Evolutionary conservation across 2,797 vertebrate genomes (phyloP), one percentile per base, ranked within the genome.

Genomic region (Urocyon cinereoargenteus): DNA sequence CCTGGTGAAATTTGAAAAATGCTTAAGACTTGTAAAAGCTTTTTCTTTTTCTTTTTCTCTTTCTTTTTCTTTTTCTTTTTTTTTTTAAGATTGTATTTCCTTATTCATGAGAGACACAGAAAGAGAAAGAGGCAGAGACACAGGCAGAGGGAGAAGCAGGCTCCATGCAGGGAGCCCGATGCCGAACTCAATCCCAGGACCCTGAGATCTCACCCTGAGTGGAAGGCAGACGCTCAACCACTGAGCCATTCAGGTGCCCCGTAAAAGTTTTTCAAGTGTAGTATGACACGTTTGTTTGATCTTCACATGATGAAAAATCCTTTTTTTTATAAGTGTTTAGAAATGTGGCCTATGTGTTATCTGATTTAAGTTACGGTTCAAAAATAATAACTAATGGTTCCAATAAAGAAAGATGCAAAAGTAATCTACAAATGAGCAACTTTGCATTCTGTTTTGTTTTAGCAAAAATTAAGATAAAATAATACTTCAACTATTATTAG

Each of bases 271-370:
- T 82, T 98, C 83, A 83, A 98, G 82, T 97, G 90, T 93, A 97
- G 94, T 85, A 97, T 89, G 96, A 73, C 98, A 93, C 98, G 96
- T 98, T 98, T 98, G 94, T 98, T 98, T 98, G 96, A 98, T 98
- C 70, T 97, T 93, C 98, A 98, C 98, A 98, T 98, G 98, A 91
- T 75, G 45, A 97, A 97, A 98, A 98, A 97, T 94, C 31, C 92
- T 98, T 98, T 98, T 90, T 98, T 97, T 70, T 98, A 97, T 98
- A 98, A 98, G 97, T 97, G 94, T 98, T 93, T 6, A 0, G 86
- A 98, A 98, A 97, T 96, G 96, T 98, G 97, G 97, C 96, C 97
- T 98, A 85, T 98, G 79, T 98, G 97, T 98, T 97, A 82, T 97
- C 97, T 98, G 94, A 98, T 15, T 98, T 96, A 97, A 92, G 92